Evolutionary conservation across 1,140 invertebrate genomes (phyloP), one percentile per base, ranked within the genome.

Genomic region (Ostrea denselamellosa): DNA sequence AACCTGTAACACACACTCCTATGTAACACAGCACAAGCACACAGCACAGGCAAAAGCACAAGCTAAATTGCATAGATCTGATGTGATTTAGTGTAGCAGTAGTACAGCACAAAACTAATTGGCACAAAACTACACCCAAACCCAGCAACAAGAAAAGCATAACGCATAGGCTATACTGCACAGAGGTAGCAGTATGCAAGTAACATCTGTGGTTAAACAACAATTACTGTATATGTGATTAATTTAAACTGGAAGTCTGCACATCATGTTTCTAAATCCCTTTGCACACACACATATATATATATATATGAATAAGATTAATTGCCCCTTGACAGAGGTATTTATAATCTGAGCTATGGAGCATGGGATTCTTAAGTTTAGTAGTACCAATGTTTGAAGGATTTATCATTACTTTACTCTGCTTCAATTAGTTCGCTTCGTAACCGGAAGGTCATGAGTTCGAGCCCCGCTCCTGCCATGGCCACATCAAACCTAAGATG

Each of bases 1-100:
- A 12, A 92, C 91, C 93, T 93, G 90, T 14, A 90, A 90, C 58
- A 87, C 54, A 81, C 85, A 77, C 68, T 28, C 68, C 28, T 77
- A 77, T 77, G 28, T 77, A 77, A 77, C 68, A 77, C 68, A 77
- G 68, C 68, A 77, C 68, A 77, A 81, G 52, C 53, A 81, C 71
- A 83, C 82, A 83, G 17, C 71, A 19, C n/a, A 81, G 14, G 25
- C 71, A 81, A 83, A 51, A 53, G 53, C 82, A 83, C 68, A 77
- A 34, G 28, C 22, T 77, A 77, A 77, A 77, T 12, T 10, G 68
- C 68, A 34, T 10, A 77, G 28, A 14, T 34, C 8, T n/a, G 56
- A n/a, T 19, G 56, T 62, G 56, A 17, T 17, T 56, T 62, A 58
- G 5, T 58, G 56, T 19, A 77, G 68, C 68, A 77, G 25, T 34